These are phyloP conservation scores for Cydia fagiglandana DNA, from an alignment of 1,140 invertebrate species.

Conservation along the genomic window DNA sequence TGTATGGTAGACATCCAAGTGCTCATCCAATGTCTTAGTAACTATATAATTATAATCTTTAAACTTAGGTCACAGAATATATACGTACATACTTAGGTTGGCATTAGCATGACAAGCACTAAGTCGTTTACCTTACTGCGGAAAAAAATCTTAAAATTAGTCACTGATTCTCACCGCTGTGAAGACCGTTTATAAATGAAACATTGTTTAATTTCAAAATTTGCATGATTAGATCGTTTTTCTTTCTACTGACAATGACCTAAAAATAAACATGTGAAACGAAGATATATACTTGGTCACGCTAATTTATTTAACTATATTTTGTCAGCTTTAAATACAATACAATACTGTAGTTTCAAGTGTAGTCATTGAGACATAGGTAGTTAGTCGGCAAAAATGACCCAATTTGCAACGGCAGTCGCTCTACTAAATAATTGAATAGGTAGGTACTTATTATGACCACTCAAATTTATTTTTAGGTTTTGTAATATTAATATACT, in stretches of 20 bases:
- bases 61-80: no score
- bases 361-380: background rate
- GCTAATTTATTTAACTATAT: background rate
- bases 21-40: no score
- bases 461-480: no score
- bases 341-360: background rate
- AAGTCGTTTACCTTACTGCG: no score
- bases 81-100: no score
- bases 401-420: background rate
- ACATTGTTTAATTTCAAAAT: slow-evolving; percentile 7
- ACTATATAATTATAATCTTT: no score
- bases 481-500: no score
- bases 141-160: background rate
- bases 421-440: no score
- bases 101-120: no score
- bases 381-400: background rate
- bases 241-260: background rate
- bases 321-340: background rate
- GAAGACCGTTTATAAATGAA: background rate
- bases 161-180: background rate
- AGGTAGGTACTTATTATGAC: no score
- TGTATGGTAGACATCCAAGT: no score
- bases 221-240: background rate
- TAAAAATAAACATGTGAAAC: background rate
- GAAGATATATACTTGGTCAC: background rate